Evolutionary conservation across 2,888 invertebrate genomes (phyloP), one percentile per base, ranked within the genome.

Genomic region (Megaustenia siamemsis): DNA sequence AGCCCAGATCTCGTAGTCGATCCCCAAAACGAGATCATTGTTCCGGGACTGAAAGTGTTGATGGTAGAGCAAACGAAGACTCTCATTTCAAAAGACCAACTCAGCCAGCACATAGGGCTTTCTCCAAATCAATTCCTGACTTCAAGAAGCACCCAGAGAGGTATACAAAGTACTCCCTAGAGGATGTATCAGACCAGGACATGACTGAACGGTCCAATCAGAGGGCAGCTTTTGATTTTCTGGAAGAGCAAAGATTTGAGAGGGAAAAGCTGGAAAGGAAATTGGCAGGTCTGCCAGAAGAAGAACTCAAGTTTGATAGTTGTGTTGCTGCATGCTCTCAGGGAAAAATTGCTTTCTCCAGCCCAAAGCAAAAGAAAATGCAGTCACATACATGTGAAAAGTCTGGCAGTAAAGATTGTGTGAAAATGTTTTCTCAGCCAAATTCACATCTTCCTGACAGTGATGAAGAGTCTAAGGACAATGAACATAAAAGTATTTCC

Each of bases 131-230:
- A 53, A 83, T 82, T 18, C 92, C 91, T 38, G 91, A 95, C 87
- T 95, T 96, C 91, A 95, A 96, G 90, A 95, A 95, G 88, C 96
- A 97, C 94, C 97, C 97, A 24, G 95, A 96, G 86, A 97, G 96
- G 92, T 97, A 97, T 97, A 96, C 95, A 21, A 96, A 96, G 91
- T 97, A 98, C 91, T 96, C 96, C 28, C 93, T 98, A 32, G 96
- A 96, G 43, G 97, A 97, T 95, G 97, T 97, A 4, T 95, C 95
- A 12, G 95, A 95, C 84, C 96, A 96, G 28, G 97, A 97, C 91
- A 96, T 97, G 94, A 96, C 97, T 0, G 97, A 97, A 84, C 95
- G 95, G 81, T 96, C 96, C 68, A 97, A 97, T 90, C 96, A 96
- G 24, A 95, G 96, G 73, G 96, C 97, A 63, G 97, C 97, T 0